phyloP scores from a whole-genome alignment of 2,888 invertebrate species.

The Xestia c-nigrum region DNA sequence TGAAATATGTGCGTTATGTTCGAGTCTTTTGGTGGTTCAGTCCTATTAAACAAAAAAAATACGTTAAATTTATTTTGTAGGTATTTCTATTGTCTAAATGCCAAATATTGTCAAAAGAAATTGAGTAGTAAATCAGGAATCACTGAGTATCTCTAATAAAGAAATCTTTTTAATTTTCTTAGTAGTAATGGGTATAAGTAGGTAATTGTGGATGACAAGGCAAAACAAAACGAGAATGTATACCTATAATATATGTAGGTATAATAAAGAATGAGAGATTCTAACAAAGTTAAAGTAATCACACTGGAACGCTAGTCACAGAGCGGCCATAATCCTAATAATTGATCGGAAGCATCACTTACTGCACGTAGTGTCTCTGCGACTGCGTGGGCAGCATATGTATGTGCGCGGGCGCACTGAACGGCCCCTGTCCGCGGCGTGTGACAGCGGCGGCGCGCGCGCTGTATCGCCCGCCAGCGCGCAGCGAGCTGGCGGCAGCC shows the following conservation, averaged over 20 bases:
- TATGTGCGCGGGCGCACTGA: conserved; percentile 94
- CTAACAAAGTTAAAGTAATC: not conserved
- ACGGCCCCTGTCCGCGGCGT: conserved; percentile 96
- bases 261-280: not conserved
- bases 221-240: not conserved
- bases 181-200: not conserved
- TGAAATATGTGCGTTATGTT: conserved; percentile 85
- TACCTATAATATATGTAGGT: too few species aligned
- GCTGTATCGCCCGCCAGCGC: conserved; percentile 95
- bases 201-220: not conserved
- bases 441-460: conserved; percentile 97
- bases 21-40: conserved; percentile 87
- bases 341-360: conserved; percentile 34
- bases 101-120: conserved; percentile 13
- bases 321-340: not conserved
- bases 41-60: conserved; percentile 71
- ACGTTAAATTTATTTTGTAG: not conserved
- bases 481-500: conserved; percentile 96
- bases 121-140: conserved; percentile 24
- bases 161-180: conserved; percentile 10
- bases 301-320: not conserved
- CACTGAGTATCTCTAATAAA: not conserved
- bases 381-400: conserved; percentile 92
- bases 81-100: not conserved
- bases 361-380: conserved; percentile 88